phyloP scores from a whole-genome alignment of 2,113 vertebrate genomes.

The Psittacula cyanocephala region DNA sequence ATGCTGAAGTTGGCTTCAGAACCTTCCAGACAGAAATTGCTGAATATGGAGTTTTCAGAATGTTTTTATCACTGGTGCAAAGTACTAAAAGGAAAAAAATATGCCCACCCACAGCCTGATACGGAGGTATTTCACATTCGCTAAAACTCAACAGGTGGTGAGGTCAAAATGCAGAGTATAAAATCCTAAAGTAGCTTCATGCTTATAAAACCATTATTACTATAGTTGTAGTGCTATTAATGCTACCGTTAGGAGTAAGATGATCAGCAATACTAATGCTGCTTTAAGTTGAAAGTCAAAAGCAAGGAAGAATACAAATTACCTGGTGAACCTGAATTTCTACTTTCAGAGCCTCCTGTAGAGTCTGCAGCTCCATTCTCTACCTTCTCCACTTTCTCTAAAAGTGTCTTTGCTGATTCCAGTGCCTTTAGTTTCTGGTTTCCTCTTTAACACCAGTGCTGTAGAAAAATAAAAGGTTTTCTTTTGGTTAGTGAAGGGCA shows the following conservation, averaged over 20 bases:
- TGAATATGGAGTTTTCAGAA: neutral
- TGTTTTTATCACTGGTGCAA: neutral
- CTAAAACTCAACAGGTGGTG: conserved; percentile 28
- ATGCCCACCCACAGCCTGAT: neutral
- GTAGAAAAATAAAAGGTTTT: conserved; percentile 43
- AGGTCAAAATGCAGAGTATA: conserved; percentile 8
- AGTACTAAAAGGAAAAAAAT: neutral
- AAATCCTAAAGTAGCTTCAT: neutral
- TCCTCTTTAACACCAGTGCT: conserved; percentile 69
- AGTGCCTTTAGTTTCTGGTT: conserved; percentile 69
- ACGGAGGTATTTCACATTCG: neutral
- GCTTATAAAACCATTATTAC: neutral
- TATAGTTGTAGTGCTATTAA: neutral
- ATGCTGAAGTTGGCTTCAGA: neutral
- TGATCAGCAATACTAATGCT: neutral
- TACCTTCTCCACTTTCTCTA: conserved; percentile 79
- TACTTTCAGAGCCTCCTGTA: conserved; percentile 99
- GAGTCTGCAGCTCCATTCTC: conserved; percentile 98
- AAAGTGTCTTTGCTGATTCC: conserved; percentile 69
- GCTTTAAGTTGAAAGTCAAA: neutral
- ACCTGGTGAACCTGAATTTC: conserved; percentile 99
- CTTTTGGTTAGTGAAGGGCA: conserved; percentile 8
- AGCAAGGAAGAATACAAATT: conserved; percentile 24
- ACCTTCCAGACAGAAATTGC: neutral
- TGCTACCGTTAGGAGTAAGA: neutral